These are phyloP conservation scores for Ictidomys tridecemlineatus DNA, from an alignment of 2,113 vertebrate species.

Conservation along the genomic window DNA sequence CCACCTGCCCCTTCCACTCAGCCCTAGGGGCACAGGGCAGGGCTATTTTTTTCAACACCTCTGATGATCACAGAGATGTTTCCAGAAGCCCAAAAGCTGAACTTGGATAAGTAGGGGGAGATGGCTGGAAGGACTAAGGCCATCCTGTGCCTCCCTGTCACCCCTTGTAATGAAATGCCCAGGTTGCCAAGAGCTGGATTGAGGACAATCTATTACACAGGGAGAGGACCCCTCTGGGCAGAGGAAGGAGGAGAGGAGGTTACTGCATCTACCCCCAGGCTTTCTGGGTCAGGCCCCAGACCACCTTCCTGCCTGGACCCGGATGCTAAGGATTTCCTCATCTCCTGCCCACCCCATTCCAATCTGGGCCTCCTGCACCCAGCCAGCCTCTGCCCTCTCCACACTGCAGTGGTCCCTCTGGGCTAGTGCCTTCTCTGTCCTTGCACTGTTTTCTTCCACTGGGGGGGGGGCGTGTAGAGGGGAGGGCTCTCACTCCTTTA, in stretches of 20 bases:
- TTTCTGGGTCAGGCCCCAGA: not conserved
- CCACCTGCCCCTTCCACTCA: not conserved
- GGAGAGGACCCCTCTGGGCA: not conserved
- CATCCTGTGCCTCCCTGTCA: not conserved
- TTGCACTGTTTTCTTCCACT: not conserved
- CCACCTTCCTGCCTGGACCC: not conserved
- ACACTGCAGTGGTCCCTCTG: not conserved
- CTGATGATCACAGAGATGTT: not conserved
- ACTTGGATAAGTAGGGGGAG: not conserved
- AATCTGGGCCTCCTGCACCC: not conserved
- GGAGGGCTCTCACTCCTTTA: too few relatives aligned
- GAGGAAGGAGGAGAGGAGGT: not conserved
- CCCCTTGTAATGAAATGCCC: not conserved
- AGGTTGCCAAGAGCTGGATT: not conserved
- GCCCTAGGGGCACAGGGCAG: not conserved
- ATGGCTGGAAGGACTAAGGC: not conserved
- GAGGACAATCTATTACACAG: not conserved
- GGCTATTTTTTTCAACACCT: not conserved
- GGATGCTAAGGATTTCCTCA: not conserved
- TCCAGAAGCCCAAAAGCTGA: not conserved
- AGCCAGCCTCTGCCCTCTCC: not conserved
- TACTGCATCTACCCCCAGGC: not conserved
- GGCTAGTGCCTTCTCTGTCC: not conserved
- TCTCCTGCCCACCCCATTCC: not conserved
- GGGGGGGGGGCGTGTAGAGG: not conserved